phyloP scores from a whole-genome alignment of 2,888 invertebrate species.

The Nephrotoma guestfalica region DNA sequence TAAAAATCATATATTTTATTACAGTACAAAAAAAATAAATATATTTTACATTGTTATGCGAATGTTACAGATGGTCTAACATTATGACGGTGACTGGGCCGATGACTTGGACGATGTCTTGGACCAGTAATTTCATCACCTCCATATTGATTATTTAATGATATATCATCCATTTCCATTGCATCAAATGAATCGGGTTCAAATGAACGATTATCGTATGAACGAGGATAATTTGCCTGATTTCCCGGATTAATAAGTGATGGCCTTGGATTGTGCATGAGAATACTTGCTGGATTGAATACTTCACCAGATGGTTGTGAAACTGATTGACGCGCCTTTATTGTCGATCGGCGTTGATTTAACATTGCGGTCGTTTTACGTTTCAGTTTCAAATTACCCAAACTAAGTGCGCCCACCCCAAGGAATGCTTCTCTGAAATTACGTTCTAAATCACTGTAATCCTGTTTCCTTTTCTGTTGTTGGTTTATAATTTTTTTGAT shows the following conservation, averaged over 20 bases:
- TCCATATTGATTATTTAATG: not conserved
- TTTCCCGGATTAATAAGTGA: not conserved
- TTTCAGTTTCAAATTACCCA: conserved; percentile 24
- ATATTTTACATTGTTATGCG: not conserved
- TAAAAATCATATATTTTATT: too few relatives aligned
- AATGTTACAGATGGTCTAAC: not conserved
- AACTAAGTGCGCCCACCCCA: conserved; percentile 20
- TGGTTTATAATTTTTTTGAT: conserved; percentile 25
- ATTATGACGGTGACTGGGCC: not conserved
- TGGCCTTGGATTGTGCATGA: not conserved
- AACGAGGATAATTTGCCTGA: not conserved
- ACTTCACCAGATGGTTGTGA: not conserved
- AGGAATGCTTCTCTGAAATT: conserved; percentile 19
- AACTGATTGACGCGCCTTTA: not conserved
- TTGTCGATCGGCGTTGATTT: conserved; percentile 19
- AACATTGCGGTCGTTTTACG: conserved; percentile 23
- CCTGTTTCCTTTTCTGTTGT: conserved; percentile 20
- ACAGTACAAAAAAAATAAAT: too few relatives aligned
- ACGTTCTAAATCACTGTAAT: conserved; percentile 28
- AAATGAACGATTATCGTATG: not conserved
- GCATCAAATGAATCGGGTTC: not conserved
- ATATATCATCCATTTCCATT: not conserved
- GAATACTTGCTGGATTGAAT: not conserved
- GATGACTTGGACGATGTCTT: not conserved
- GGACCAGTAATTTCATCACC: not conserved